Evolutionary conservation across 1,140 invertebrate genomes (phyloP).

Genomic region (Chrysoperla carnea): DNA sequence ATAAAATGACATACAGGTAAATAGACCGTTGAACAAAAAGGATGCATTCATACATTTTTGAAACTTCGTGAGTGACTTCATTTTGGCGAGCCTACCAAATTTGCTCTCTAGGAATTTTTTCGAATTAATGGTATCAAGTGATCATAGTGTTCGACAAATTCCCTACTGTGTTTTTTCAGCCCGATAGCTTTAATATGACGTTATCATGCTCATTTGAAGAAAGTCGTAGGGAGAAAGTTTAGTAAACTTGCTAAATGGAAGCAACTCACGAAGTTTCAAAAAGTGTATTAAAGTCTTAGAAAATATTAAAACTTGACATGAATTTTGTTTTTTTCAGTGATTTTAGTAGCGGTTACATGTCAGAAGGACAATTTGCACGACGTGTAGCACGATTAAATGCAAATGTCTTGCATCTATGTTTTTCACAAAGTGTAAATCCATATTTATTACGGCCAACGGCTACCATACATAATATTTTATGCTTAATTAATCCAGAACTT

Average conservation of each 20-base stretch:
- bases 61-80: conserved; percentile 3
- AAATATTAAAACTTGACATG: no score
- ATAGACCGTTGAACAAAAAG: not conserved
- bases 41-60: conserved; percentile 2
- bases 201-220: no score
- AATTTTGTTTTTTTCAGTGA: conserved; percentile 55
- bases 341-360: conserved; percentile 44
- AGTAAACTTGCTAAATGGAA: no score
- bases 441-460: conserved; percentile 42
- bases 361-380: conserved; percentile 49
- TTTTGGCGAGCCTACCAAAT: no score
- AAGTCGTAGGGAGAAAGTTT: not conserved
- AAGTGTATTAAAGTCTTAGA: no score
- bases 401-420: conserved; percentile 66
- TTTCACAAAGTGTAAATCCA: conserved; percentile 54
- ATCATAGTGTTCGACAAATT: no score
- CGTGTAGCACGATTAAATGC: conserved; percentile 62
- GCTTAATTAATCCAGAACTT: conserved; percentile 43
- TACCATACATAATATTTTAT: conserved; percentile 55
- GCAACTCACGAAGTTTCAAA: no score
- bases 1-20: conserved; percentile 56
- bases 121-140: no score
- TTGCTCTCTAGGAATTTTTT: no score
- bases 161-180: no score
- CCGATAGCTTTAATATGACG: no score